Evolutionary conservation across 2,113 vertebrate species (phyloP), one percentile per base, ranked within the genome.

Genomic region (Petaurus breviceps): DNA sequence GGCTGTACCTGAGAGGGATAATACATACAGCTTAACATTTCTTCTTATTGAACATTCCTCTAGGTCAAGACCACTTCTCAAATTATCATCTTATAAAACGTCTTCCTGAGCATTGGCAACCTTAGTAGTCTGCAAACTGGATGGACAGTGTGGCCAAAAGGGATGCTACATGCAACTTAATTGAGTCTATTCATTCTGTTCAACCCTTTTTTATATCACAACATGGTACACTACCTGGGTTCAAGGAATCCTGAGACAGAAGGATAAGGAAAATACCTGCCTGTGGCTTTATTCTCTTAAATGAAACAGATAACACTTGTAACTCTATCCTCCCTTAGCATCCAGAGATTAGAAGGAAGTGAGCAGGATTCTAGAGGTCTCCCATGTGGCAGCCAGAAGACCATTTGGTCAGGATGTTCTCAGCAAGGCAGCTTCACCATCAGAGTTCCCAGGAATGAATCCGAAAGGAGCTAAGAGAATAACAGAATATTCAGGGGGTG

Each of bases 371-470:
- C 22, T 57, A 26, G 31, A 0, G 37, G 28, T 51, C 3, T 37
- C n/a, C 93, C 5, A 55, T 0, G 1, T 61, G 53, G 95, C 89
- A 10, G 6, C 47, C 8, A 28, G 23, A 90, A 90, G 37, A 0
- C 51, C 51, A 26, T 50, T 51, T 90, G 25, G 8, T 50, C 28
- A 90, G 47, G 57, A 25, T 4, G 6, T 46, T 28, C 6, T 19
- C 11, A 4, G 89, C 46, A 51, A 7, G 49, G 47, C 90, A 31
- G 28, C 90, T 90, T 31, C 90, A 49, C 90, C 2, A 1, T 98
- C 97, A 98, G n/a, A 49, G 97, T 16, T 96, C 95, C 98, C 97
- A 98, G 96, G 97, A 98, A 92, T 96, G 95, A 57, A 98, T 98
- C 94, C 97, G 90, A 91, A 98, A 98, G 54, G 97, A 97, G 49